Base-by-base conservation (phyloP, 2,113 vertebrate genomes). In the Ctenodactylus gundi region DNA sequence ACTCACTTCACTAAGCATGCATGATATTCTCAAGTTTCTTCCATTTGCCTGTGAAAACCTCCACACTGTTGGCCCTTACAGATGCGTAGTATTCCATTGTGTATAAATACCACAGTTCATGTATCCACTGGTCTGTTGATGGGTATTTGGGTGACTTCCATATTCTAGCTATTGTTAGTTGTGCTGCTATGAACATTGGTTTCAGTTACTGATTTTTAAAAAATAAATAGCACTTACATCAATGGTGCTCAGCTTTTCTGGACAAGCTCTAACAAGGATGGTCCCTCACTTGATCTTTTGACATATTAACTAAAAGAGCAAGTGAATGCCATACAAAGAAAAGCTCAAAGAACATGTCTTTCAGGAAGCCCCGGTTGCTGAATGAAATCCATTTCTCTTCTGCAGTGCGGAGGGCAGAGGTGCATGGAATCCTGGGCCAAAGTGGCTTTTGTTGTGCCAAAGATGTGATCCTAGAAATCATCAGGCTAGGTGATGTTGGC, bases 231-330 rank as follows among this genome's bases (percentile, higher is more conserved):
- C 25, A 60, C 34, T 65, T 57, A 68, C 49, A 12, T 90, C 86
- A 84, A 41, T 49, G 46, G 36, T 49, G 78, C 4, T 93, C 25
- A 41, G 72, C 64, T 77, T 85, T 20, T 34, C 67, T 88, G 49
- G 76, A 91, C 75, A 93, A 78, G n/a, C 25, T 81, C 36, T 60
- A 49, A 41, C 44, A 91, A 51, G 23, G 68, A 41, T n/a, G 80
- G 94, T 49, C 75, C 46, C 51, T 88, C 67, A 72, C 93, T 90
- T 88, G 82, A 58, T 41, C 36, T 46, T 70, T 73, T 67, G 8
- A 44, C 44, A 34, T 46, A 64, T 15, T 51, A 73, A 80, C 29
- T 41, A 9, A 68, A 80, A 73, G 89, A 88, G 44, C 4, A 85
- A 85, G 53, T 21, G 18, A 31, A 36, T 85, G 29, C 41, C 85